phyloP scores from a whole-genome alignment of 2,888 invertebrate genomes.

The Chironomus riparius region DNA sequence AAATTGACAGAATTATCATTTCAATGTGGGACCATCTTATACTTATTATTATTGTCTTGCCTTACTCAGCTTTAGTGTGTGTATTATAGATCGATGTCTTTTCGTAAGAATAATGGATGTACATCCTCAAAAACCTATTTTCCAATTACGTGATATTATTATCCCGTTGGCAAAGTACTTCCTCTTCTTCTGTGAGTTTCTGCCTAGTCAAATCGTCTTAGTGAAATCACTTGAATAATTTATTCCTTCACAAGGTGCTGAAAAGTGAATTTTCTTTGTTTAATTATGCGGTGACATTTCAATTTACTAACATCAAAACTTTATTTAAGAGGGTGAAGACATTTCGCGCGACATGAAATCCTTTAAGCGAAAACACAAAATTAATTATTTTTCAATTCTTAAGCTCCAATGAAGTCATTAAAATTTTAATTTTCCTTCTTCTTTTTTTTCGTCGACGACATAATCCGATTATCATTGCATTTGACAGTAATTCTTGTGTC shows the following conservation, averaged over 20 bases:
- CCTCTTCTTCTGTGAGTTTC: neutral
- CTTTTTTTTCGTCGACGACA: neutral
- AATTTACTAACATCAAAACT: neutral
- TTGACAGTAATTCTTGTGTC: slow-evolving; percentile 4
- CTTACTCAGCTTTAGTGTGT: no score
- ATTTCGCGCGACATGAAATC: neutral
- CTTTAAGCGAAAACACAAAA: neutral
- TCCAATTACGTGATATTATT: slow-evolving; percentile 17
- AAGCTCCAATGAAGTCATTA: neutral
- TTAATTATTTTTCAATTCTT: neutral
- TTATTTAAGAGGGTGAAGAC: neutral
- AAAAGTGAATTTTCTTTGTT: neutral
- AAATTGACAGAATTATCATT: neutral
- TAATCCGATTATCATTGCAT: slow-evolving; percentile 21
- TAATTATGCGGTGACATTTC: neutral
- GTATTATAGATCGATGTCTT: no score
- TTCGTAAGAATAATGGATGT: slow-evolving; percentile 1
- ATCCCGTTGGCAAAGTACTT: neutral
- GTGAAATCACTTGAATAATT: slow-evolving; percentile 18
- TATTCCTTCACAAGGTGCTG: neutral
- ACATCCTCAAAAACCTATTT: slow-evolving; percentile 14
- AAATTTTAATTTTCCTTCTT: neutral
- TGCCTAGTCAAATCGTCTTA: slow-evolving; percentile 13
- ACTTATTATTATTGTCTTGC: no score
- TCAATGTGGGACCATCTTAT: neutral